phyloP scores from a whole-genome alignment of 2,797 vertebrate species.

The Malurus leucopterus region DNA sequence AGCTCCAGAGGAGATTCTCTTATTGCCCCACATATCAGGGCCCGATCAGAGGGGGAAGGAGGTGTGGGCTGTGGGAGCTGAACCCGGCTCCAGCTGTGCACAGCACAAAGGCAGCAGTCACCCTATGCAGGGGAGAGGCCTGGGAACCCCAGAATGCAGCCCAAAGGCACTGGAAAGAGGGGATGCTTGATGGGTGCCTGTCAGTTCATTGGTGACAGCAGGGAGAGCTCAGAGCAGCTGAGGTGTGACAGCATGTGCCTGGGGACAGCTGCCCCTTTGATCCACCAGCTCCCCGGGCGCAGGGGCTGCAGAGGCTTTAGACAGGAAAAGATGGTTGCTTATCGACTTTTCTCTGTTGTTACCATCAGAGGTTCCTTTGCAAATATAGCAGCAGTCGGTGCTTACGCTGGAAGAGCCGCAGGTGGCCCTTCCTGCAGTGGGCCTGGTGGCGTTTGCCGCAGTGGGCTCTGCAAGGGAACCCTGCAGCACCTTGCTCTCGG shows the following conservation, averaged over 20 bases:
- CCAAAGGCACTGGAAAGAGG: not conserved
- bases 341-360: not conserved
- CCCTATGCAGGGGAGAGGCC: not conserved
- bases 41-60: not conserved
- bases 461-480: not conserved
- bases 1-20: not conserved
- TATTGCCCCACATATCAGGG: rapidly evolving
- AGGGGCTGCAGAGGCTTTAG: not conserved
- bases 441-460: not conserved
- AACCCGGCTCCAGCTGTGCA: not conserved
- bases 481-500: too few species aligned
- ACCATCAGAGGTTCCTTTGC: not conserved
- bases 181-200: too few species aligned
- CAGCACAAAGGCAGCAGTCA: not conserved
- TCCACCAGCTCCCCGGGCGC: not conserved
- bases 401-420: not conserved
- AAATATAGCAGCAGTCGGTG: not conserved
- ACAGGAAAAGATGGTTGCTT: not conserved
- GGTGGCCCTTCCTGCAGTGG: not conserved
- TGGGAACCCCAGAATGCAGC: not conserved
- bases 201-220: not conserved
- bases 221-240: not conserved
- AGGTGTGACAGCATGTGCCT: rapidly evolving
- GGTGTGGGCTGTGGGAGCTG: rapidly evolving
- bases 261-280: not conserved